Evolutionary conservation across 2,888 invertebrate genomes (phyloP), one percentile per base, ranked within the genome.

Genomic region (Sinotaia quadrata): DNA sequence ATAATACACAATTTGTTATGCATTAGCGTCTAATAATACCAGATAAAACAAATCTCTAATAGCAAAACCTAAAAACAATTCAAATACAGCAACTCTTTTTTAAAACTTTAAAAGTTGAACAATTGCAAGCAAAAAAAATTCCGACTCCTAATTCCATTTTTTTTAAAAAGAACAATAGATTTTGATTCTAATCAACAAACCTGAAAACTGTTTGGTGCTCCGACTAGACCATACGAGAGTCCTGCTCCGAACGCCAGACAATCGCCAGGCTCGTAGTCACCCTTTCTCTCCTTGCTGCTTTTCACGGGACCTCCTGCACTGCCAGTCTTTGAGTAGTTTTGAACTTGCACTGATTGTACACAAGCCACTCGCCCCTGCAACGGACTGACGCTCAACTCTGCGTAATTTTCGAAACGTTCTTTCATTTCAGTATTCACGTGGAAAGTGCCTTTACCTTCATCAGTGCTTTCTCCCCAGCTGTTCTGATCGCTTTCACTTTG

Each of bases 171-270:
- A 41, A 24, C 15, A 27, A n/a, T 15, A 15, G 21, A 18, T 10
- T 15, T 18, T 21, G 21, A 8, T 10, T 54, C 41, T 27, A 7
- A 27, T 33, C 34, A 24, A 47, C 52, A 57, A 70, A 86, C 87
- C 83, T 85, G 84, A 72, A 87, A 87, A 10, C 81, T 79, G 68
- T 86, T 87, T 67, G 79, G 81, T 0, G 75, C 75, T 3, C 82
- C 83, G 2, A 87, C 85, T 21, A 80, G 74, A n/a, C 87, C 87
- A 62, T 75, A 78, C 15, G 76, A 73, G 15, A 85, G 74, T 2
- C 85, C 86, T 0, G 80, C 72, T 4, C 87, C 87, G 61, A 76
- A 78, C 4, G 79, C 81, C 36, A 69, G 56, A 59, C 79, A 79
- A 8, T 62, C 41, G 0, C 56, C 70, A 2, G 37, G 29, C 24